Evolutionary conservation across 1,140 invertebrate genomes (phyloP), one percentile per base, ranked within the genome.

Genomic region (Drosophila pandora): DNA sequence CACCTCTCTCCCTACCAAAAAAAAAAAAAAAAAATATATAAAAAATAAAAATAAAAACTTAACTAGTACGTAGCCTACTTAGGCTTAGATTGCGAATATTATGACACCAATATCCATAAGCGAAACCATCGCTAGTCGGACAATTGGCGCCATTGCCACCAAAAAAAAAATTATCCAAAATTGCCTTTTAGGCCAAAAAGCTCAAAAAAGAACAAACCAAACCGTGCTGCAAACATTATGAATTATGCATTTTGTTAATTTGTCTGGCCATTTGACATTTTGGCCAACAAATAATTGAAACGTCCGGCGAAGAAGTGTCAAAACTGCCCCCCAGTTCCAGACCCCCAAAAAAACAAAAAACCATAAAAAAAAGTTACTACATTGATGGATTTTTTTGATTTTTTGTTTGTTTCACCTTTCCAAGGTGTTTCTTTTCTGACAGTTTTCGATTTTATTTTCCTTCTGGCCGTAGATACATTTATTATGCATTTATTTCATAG

Each of bases 201-300:
- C 25, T 6, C 5, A 28, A 28, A 28, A 6, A 28, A 28, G 5
- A 7, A 1, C 5, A 28, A 28, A 28, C 0, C 25, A 6, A 28
- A 28, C 25, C 65, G 1, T 55, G 63, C 65, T 4, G 12, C 41
- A 43, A 23, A 5, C 65, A 69, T 30, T 57, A 58, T 77, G 65
- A 77, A 77, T 77, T 34, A 77, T 77, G 74, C 74, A 77, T 77
- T 77, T 41, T 49, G 49, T 71, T 76, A 59, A 77, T 77, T 77
- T 69, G 25, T 56, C 59, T 65, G 57, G 25, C 61, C 61, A 58
- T 49, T 58, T 58, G 45, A 49, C 67, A 57, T 70, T 50, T 70
- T 48, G 64, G 28, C 67, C 34, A 12, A 37, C 41, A 52, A 43
- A 59, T 69, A 69, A 69, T 70, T 69, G 64, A 71, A 69, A 69